Conservation (phyloP, 1,140 invertebrate genomes). For the Hylyphantes graminicola region DNA sequence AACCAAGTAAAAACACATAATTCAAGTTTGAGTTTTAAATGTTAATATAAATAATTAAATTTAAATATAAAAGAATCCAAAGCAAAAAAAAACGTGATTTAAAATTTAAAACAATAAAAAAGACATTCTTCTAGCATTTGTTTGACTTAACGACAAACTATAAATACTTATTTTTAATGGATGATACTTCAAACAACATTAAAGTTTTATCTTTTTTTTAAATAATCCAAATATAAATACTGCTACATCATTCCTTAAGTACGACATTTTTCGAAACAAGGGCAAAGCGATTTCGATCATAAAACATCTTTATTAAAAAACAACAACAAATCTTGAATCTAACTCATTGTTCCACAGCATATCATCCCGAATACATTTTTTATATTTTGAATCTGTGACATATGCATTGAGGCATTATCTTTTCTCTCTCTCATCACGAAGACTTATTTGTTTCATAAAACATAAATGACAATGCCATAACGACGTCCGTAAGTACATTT, state of each 20-base stretch:
- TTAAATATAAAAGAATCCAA: too few species aligned
- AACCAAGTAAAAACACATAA: too few species aligned
- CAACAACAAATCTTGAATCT: constrained; percentile 3
- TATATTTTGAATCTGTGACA: constrained; percentile 34
- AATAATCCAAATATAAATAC: neutral
- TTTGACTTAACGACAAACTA: too few species aligned
- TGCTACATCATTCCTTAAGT: neutral
- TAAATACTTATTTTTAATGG: too few species aligned
- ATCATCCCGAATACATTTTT: constrained; percentile 53
- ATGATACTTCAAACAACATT: too few species aligned
- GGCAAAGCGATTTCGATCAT: constrained; percentile 28
- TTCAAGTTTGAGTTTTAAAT: too few species aligned
- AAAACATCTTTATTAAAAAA: neutral
- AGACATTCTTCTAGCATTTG: too few species aligned
- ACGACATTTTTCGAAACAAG: constrained; percentile 29
- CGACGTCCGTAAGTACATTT: constrained; percentile 52
- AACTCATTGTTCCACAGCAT: constrained; percentile 26
- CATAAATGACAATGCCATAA: constrained; percentile 54
- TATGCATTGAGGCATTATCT: constrained; percentile 37
- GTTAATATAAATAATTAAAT: too few species aligned
- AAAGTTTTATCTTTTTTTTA: too few species aligned
- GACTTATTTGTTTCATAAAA: constrained; percentile 58
- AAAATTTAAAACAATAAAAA: too few species aligned
- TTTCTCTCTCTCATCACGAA: constrained; percentile 18
- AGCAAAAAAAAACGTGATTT: too few species aligned